These are phyloP conservation scores for Bruchidius siliquastri DNA, from an alignment of 2,888 invertebrate genomes.

Conservation along the genomic window DNA sequence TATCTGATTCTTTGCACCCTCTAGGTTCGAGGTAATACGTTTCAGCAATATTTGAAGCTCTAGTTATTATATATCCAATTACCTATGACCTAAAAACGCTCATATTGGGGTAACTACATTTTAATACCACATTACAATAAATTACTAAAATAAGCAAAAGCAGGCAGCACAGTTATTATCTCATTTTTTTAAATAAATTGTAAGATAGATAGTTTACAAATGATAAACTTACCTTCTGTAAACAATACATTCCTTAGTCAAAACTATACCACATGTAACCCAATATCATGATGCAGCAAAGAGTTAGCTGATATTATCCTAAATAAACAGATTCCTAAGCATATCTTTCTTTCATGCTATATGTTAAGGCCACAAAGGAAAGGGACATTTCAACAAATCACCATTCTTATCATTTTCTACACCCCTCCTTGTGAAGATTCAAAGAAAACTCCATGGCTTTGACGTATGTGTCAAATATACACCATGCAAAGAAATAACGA, in stretches of 20 bases:
- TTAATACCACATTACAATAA: background rate
- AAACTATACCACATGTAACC: background rate
- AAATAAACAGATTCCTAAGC: too few species aligned
- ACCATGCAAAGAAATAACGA: too few species aligned
- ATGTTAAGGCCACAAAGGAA: background rate
- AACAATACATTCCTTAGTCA: background rate
- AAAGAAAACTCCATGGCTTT: too few species aligned
- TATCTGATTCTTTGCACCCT: background rate
- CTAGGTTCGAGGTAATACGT: background rate
- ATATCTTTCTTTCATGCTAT: background rate
- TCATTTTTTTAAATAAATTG: background rate
- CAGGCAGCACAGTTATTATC: background rate
- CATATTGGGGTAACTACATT: background rate
- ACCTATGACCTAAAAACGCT: background rate
- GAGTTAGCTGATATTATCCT: background rate
- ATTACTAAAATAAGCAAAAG: background rate
- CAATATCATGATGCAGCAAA: background rate
- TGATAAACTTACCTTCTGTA: background rate
- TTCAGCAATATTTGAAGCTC: background rate
- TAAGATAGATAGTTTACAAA: background rate
- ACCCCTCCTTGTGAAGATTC: background rate
- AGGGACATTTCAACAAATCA: background rate
- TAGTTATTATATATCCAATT: background rate
- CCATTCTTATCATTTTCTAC: background rate
- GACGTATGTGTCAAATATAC: too few species aligned